Base-by-base conservation (phyloP, 2,797 vertebrate genomes). In the Thunnus albacares region DNA sequence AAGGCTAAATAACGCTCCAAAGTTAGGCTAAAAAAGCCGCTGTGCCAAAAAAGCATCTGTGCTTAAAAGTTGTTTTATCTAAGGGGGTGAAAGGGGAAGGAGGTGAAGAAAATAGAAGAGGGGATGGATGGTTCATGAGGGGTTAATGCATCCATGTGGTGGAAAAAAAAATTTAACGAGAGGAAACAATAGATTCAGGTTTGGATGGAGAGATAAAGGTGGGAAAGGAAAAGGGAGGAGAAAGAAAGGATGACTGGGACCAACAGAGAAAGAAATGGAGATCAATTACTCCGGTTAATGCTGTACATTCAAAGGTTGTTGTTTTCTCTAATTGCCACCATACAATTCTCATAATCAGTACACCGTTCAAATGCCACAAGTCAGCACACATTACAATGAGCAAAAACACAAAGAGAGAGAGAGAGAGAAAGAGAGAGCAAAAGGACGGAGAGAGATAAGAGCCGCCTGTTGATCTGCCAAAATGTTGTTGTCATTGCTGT, bases 251-350 rank as follows among this genome's bases (percentile, higher is more conserved):
- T 49, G 10, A 66, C 8, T 38, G 14, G 35, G 49, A 73, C 49
- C 4, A 53, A 38, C 7, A 64, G 13, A 64, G 18, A 55, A 18
- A 58, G 13, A 33, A 51, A 30, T 1, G 13, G 24, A 66, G 73
- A 80, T 62, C 77, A 80, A 63, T 77, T 35, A 73, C 30, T 11
- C 2, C 0, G 28, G 61, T 80, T 68, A 52, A 26, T 38, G 66
- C 38, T n/a, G 66, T 2, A 28, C 66, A 67, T 63, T 41, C 70
- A 66, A 30, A 83, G 58, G 28, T 57, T 18, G 49, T 55, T 84
- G 66, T 71, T 79, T 49, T 24, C 65, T 84, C 35, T 87, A 83
- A 87, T 74, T 79, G 59, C 80, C 49, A 75, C 47, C 4, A 71
- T 53, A 72, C 57, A 64, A 65, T 41, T 59, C 60, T 74, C 67